Percentiles rank a stretch among this genome's conserved stretches.
phyloP scores from a whole-genome alignment of 2,113 vertebrate genomes.

The Mesocricetus auratus region DNA sequence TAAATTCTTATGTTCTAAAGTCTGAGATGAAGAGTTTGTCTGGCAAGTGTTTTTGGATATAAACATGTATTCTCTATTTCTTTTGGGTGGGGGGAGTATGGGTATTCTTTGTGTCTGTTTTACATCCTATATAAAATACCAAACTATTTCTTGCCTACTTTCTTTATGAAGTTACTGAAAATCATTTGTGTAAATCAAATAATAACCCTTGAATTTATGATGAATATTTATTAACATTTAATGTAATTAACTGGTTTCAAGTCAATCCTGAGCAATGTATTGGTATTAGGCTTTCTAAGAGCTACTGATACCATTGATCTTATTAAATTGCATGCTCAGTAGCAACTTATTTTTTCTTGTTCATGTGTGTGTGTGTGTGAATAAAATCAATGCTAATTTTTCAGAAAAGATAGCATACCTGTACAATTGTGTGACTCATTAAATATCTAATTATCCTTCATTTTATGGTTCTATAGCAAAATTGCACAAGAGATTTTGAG shows the following conservation, averaged over 20 bases:
- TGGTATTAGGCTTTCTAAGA: neutral
- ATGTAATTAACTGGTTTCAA: neutral
- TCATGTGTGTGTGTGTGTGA: neutral
- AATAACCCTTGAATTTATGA: neutral
- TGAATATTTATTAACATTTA: neutral
- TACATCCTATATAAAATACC: neutral
- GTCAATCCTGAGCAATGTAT: neutral
- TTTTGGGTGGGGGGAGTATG: neutral
- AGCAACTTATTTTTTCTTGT: neutral
- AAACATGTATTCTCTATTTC: neutral
- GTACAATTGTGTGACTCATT: neutral
- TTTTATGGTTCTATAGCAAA: neutral
- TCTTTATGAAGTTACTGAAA: neutral
- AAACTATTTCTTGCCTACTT: neutral
- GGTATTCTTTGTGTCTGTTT: neutral
- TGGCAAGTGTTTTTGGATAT: neutral
- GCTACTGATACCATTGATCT: neutral
- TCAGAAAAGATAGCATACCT: neutral
- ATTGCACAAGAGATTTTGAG: neutral
- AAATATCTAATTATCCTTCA: constrained; percentile 7
- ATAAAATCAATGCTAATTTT: neutral
- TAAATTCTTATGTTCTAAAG: neutral
- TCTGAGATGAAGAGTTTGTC: neutral
- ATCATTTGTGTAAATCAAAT: neutral
- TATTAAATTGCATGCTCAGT: neutral